A percentile compares a stretch with the other conserved stretches of the same genome.
Conservation (phyloP, 2,113 vertebrate genomes). For the Probosciger aterrimus region DNA sequence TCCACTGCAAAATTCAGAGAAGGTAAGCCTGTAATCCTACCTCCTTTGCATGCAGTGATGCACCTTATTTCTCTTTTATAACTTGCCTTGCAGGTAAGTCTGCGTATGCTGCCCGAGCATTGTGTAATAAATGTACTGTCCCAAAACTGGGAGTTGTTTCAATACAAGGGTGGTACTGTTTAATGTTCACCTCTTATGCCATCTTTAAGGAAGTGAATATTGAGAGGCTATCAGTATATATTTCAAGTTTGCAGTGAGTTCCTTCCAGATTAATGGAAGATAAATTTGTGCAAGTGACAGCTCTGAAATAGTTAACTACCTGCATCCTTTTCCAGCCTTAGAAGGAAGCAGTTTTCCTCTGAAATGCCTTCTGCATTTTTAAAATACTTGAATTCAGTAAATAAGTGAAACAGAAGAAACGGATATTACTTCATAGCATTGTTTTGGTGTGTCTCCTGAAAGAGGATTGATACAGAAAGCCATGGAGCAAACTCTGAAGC, state of each 20-base stretch:
- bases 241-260: not conserved
- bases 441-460: not conserved
- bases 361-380: not conserved
- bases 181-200: not conserved
- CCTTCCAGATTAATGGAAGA: not conserved
- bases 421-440: not conserved
- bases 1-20: not conserved
- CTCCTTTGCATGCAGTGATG: not conserved
- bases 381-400: not conserved
- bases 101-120: not conserved
- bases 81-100: not conserved
- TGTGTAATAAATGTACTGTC: not conserved
- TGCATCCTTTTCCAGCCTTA: not conserved
- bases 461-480: not conserved
- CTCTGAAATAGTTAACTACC: not conserved
- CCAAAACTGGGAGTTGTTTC: not conserved
- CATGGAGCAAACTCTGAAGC: not conserved
- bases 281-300: not conserved
- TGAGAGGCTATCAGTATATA: not conserved
- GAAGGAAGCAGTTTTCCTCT: not conserved
- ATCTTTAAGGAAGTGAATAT: not conserved
- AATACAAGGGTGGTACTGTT: not conserved
- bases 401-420: not conserved
- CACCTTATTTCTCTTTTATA: not conserved
- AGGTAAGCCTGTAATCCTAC: not conserved